phyloP scores from a whole-genome alignment of 2,113 vertebrate species.

The Ammodytes marinus region DNA sequence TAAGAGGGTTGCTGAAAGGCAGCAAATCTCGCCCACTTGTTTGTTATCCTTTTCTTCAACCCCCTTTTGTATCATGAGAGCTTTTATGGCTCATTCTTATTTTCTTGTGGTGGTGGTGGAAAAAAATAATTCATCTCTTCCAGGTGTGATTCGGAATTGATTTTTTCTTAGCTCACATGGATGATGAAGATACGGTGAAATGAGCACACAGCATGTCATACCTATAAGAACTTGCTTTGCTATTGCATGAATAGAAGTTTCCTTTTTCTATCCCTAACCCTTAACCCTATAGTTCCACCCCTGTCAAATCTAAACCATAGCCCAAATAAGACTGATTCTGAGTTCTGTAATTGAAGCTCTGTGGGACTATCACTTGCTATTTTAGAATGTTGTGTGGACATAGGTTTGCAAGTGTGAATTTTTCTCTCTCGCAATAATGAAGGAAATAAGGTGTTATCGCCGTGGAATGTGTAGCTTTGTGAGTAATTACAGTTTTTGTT shows the following conservation, averaged over 20 bases:
- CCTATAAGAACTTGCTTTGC: neutral
- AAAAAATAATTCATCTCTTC: conserved; percentile 93
- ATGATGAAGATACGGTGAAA: conserved; percentile 44
- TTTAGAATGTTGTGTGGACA: conserved; percentile 30
- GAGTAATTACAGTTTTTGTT: conserved; percentile 86
- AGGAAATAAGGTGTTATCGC: conserved; percentile 79
- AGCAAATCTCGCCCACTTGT: conserved; percentile 95
- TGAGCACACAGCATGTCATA: neutral
- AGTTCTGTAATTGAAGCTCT: conserved; percentile 23
- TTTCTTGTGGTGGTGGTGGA: conserved; percentile 84
- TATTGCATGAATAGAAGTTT: conserved; percentile 2
- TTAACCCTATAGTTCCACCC: neutral
- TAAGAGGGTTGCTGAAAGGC: conserved; percentile 98
- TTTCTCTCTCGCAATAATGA: conserved; percentile 71
- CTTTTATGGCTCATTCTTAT: conserved; percentile 90
- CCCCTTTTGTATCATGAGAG: conserved; percentile 87
- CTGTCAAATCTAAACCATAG: neutral
- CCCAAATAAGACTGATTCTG: neutral
- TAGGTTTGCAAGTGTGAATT: conserved; percentile 33
- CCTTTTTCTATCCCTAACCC: neutral
- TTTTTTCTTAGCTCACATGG: conserved; percentile 64
- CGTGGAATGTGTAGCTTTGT: conserved; percentile 80
- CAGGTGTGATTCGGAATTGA: conserved; percentile 85
- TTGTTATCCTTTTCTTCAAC: conserved; percentile 86
- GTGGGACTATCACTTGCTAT: conserved; percentile 32